Evolutionary conservation across 2,888 invertebrate genomes (phyloP), one percentile per base, ranked within the genome.

Genomic region (Lissocephala sabroskyi): DNA sequence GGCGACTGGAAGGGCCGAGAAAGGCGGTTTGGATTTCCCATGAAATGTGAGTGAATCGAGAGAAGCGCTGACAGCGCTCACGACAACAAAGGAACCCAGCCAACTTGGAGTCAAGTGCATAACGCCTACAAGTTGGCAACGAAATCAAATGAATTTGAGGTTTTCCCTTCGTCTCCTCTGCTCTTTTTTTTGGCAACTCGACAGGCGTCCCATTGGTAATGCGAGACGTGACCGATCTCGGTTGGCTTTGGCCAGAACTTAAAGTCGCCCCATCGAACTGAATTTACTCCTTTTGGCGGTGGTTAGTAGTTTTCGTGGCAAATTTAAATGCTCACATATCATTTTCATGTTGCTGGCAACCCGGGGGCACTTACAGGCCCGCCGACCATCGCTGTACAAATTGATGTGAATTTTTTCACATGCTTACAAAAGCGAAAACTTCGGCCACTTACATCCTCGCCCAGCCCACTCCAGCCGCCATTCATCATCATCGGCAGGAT

Each of bases 331-430:
- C 16, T 18, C 19, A n/a, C 11, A 11, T n/a, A 26, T 26, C 11
- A 39, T 35, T 44, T 37, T 44, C 17, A 19, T 41, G 40, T 35
- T 19, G 42, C 43, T 35, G 48, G 35, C 46, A 44, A 52, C 29
- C n/a, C n/a, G n/a, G 37, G 40, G 49, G 41, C 45, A 33, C 48
- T 62, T 50, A 62, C 41, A 9, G 16, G 41, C 28, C 29, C 3
- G 16, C 14, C 13, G 1, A 35, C 14, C 35, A n/a, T 37, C 37
- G n/a, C 37, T 19, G 19, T 37, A 41, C 64, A 73, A 73, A 74
- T 71, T 71, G 74, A 70, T 74, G 74, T 65, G 74, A 74, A 74
- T 56, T 74, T 65, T 52, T 60, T 74, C 74, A 74, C 77, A 74
- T 74, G 74, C 74, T 74, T 52, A 46, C 49, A 53, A 50, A 45